Evolutionary conservation across 1,140 invertebrate genomes (phyloP), one percentile per base, ranked within the genome.

Genomic region (Bicyclus anynana): DNA sequence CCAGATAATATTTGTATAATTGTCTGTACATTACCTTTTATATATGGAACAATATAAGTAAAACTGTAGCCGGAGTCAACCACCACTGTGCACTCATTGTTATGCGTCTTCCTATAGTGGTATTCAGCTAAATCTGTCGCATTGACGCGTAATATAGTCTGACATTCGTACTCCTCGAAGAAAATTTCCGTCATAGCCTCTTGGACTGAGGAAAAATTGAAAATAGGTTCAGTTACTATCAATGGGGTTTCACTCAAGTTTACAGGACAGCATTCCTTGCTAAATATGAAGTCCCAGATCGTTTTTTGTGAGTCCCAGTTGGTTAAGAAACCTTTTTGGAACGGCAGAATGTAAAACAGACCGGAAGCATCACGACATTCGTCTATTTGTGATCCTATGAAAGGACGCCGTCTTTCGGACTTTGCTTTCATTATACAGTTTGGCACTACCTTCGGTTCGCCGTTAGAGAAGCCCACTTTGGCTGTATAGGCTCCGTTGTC

Each of bases 341-440:
- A 98, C 0, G 98, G 95, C 56, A 99, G 86, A 29, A 98, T 94
- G 73, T 98, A 99, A 89, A 94, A 99, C 0, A 99, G 83, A 1
- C 97, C 96, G 0, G 97, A 98, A 2, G 96, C 94, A 83, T 99
- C 98, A 44, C 97, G 92, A 77, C 98, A 99, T 65, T 99, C 98
- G 58, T 99, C 96, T 0, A 88, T 85, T 53, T 88, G 85, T 2
- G 83, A 86, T 0, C 96, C 98, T 40, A 99, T 94, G 80, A 99
- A 99, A 1, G 96, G 94, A 54, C 98, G 91, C 1, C 97, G 92
- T 49, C 96, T 89, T 81, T 99, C 98, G 69, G 95, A 97, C 87
- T 99, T 99, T 0, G 97, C 97, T 91, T 99, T 99, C 92, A 98
- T 98, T 26, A 99, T 97, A 72, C 96, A 97, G 85, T 99, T 99